Base-by-base conservation (phyloP, 1,140 invertebrate species). In the Drosophila micromelanica region DNA sequence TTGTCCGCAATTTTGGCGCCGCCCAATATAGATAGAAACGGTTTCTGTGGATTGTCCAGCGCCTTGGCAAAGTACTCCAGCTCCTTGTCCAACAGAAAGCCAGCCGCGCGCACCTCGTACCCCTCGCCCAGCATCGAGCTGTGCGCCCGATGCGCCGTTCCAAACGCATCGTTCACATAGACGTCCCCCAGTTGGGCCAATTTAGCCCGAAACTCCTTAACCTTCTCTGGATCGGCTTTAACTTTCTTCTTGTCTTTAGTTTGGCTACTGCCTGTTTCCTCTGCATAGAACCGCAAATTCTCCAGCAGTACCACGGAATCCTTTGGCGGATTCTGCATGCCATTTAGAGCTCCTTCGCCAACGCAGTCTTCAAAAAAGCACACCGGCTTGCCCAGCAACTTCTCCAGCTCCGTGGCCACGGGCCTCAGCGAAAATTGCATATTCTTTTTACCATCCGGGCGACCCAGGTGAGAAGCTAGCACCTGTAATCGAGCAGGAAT, bases 81-180 rank as follows among this genome's bases (percentile, higher is more conserved):
- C 92, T 99, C 99, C 91, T 99, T 99, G 92, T 99, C 99, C 60
- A 99, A 93, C 12, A 99, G 93, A 91, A 99, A 98, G 37, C 99
- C 99, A 75, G 98, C 96, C 4, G 98, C 98, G 86, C 97, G 95
- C 76, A 96, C 93, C 0, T 96, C 94, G 84, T 97, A 97, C 15
- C 97, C 95, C 92, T 98, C 96, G 40, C 96, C 97, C 94, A 98
- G 93, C 96, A 97, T 98, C 0, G 96, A 97, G 82, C 96, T 98
- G 91, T 99, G 99, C 11, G 98, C 98, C 90, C 99, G 94, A 93
- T 99, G 99, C 5, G 98, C 98, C n/a, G 99, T 99, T 86, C 99
- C 99, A 93, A 99, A 99, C n/a, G 99, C 99, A 95, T 99, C 99
- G 93, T 99, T 99, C 0, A 99, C 96, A 93, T 99, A 99, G 15